Base-by-base conservation (phyloP, 2,797 vertebrate species). In the Furcifer pardalis region DNA sequence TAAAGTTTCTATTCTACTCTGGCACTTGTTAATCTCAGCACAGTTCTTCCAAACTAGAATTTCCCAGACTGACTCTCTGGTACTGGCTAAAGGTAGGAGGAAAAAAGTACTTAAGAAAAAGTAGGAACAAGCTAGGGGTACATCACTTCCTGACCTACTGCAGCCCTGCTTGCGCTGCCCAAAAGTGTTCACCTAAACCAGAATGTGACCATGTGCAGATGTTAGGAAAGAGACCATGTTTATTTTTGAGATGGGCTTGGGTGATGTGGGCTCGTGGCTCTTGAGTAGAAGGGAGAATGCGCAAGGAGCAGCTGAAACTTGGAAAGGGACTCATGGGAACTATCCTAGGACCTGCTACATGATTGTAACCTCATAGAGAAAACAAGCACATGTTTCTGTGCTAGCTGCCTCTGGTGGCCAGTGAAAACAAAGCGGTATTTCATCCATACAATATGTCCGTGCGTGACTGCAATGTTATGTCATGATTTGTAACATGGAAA, bases 11-110 rank as follows among this genome's bases (percentile, higher is more conserved):
- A 7, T 37, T 19, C 35, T 7, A 12, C 30, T 12, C 37, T 17
- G 7, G 19, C 19, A 27, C 68, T 32, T 49, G 32, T 21, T 77
- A 82, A 63, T 81, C 19, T 84, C 79, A 62, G 86, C 84, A 2
- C 66, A 81, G n/a, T 37, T 86, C 1, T 77, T 85, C 77, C 85
- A 46, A 76, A 86, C 44, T 52, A 25, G 12, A 8, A 7, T 32
- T 69, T 42, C 30, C 17, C 77, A 1, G 62, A 19, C 12, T 42
- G 35, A 32, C 30, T 65, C 8, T 7, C 21, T 73, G 27, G n/a
- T 25, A 5, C 59, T 40, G 35, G 44, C 7, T 65, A 27, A 46
- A 23, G 35, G 52, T 21, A 56, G 52, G 52, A 21, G 63, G 35
- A 30, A 77, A 68, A n/a, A 17, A 62, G 32, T 5, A 23, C 44